phyloP scores from a whole-genome alignment of 2,113 vertebrate species.

The Donacobius atricapilla region DNA sequence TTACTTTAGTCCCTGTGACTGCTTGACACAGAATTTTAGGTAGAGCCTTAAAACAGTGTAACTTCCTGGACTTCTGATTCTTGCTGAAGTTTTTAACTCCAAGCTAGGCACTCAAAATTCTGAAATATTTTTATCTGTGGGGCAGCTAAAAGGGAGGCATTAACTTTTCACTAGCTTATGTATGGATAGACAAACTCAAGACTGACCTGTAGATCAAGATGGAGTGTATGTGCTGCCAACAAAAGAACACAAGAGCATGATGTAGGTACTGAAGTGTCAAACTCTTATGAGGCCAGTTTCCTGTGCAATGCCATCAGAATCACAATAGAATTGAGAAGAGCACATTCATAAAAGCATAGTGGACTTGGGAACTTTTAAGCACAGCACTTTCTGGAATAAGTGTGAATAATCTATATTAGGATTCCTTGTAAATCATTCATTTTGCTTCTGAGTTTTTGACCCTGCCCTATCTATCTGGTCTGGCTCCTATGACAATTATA shows the following conservation, averaged over 20 bases:
- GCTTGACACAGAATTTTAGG: neutral
- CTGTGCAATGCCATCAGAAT: neutral
- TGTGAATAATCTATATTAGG: neutral
- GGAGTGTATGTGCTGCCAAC: neutral
- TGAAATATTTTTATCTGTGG: neutral
- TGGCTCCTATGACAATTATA: neutral
- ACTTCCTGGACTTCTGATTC: neutral
- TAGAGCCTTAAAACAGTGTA: neutral
- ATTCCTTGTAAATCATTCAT: neutral
- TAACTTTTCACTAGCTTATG: neutral
- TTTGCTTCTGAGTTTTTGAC: neutral
- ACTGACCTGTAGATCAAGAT: neutral
- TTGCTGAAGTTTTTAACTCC: neutral
- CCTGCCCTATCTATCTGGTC: neutral
- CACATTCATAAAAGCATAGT: neutral
- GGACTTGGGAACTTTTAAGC: neutral
- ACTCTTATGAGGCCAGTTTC: neutral
- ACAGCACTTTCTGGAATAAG: neutral
- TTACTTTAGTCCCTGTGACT: neutral
- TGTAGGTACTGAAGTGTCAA: neutral
- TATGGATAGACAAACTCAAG: neutral
- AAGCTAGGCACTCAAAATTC: neutral
- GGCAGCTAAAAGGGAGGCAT: neutral
- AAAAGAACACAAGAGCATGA: neutral
- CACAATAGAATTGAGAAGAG: neutral